Evolutionary conservation across 2,888 invertebrate species (phyloP), one percentile per base, ranked within the genome.

Genomic region (Phasia obesa): DNA sequence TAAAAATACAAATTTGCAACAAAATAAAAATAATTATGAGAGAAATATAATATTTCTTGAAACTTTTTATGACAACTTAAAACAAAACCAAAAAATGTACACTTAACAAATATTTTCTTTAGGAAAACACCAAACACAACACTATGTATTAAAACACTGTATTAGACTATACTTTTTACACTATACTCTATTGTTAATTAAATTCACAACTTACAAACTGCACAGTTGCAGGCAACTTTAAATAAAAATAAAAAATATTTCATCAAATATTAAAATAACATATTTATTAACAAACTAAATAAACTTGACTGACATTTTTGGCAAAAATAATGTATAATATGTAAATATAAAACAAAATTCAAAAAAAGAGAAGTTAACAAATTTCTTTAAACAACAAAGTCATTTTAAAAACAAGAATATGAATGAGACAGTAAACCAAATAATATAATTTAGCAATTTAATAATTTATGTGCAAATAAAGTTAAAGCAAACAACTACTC

Each of bases 191-290:
- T 19, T 59, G 79, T 53, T 2, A 42, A 31, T 23, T 35, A 9
- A 59, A 57, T 81, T 84, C 84, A 85, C 69, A 78, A 76, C 67
- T 42, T 53, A 83, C n/a, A 65, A 88, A 86, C 87, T 88, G 87
- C 89, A 90, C 13, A 57, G 88, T 89, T 88, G 88, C 86, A 87
- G 89, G 87, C 88, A 89, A 88, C 88, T 87, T 87, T 86, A 88
- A 87, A 64, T 9, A 67, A 44, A 74, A 38, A 62, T 17, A 27
- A 69, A 65, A 31, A 69, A 62, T 60, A 42, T 27, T 57, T 71
- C 70, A 89, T 85, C 86, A 87, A 81, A 78, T 70, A 76, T 60
- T 67, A 75, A 53, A 78, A 69, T 11, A 0, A 47, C 5, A 47
- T 13, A 19, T 17, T 47, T 51, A 4, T 76, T 62, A 53, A 27